Evolutionary conservation across 2,113 vertebrate genomes (phyloP), one percentile per base, ranked within the genome.

Genomic region (Heloderma charlesbogerti): DNA sequence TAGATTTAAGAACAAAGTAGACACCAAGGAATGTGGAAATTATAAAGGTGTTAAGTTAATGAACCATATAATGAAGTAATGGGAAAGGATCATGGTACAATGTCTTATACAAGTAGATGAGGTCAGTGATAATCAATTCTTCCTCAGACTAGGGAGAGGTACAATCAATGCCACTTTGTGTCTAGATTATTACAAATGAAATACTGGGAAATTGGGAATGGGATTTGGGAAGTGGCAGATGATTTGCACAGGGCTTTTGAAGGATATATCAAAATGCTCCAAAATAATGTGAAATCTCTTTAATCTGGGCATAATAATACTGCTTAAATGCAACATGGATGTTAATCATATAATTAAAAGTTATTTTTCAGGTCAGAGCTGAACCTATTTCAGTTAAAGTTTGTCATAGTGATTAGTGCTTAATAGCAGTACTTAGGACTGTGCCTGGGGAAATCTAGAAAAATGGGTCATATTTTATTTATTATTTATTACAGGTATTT

Each of bases 21-120:
- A 4, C 34, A n/a, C 34, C 6, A 48, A 85, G 13, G 60, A 90
- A 85, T 40, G 43, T 67, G 34, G 72, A 85, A 66, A 85, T 67
- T 78, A 78, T 67, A 67, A 66, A 75, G 60, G 72, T 51, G 74
- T 85, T 84, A 51, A 90, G 57, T 90, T 77, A 85, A 84, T 75
- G 89, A 84, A 78, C 72, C 82, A 84, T 78, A 78, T 85, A 85
- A 90, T 90, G 57, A 77, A 85, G 72, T 78, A 85, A 51, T 90
- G 57, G 74, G 54, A 66, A 80, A 48, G 29, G 37, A 63, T 66
- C 40, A 45, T 20, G 15, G 51, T 63, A 63, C 40, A 75, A 27
- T 84, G 43, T 75, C 43, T 84, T 90, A 84, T 6, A 77, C 57
- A 90, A 84, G 69, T 63, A 88, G 71, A 84, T 90, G 29, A 77